Evolutionary conservation across 1,140 invertebrate species (phyloP).

Genomic region (Copidosoma floridanum): DNA sequence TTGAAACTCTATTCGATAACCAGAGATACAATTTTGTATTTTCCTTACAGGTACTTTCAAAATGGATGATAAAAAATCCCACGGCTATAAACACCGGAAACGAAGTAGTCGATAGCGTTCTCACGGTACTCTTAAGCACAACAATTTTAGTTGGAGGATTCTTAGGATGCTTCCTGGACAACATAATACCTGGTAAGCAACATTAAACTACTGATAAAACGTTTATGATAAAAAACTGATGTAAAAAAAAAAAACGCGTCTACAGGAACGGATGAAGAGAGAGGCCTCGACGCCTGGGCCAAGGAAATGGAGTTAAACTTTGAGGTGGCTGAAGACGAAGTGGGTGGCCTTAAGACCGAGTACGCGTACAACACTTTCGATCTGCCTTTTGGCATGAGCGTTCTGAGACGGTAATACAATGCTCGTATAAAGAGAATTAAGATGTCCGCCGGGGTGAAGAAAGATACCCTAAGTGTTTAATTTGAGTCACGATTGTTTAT

Average conservation of each 20-base stretch:
- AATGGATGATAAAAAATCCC: conserved; percentile 71
- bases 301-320: conserved; percentile 66
- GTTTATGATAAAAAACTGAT: too few species aligned
- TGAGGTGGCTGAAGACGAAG: conserved; percentile 50
- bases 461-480: conserved; percentile 25
- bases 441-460: too few species aligned
- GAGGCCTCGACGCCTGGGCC: conserved; percentile 69
- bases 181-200: conserved; percentile 85
- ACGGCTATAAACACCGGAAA: conserved; percentile 69
- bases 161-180: conserved; percentile 78
- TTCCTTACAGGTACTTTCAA: conserved; percentile 62
- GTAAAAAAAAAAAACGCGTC: too few species aligned
- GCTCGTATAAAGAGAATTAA: too few species aligned
- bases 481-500: too few species aligned
- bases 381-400: conserved; percentile 69
- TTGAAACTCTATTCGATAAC: not conserved
- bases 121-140: conserved; percentile 78
- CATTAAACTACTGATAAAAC: too few species aligned
- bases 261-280: conserved; percentile 66
- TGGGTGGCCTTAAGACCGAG: conserved; percentile 27
- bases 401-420: conserved; percentile 62
- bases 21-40: too few species aligned
- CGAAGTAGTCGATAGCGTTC: conserved; percentile 69
- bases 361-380: conserved; percentile 65
- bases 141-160: conserved; percentile 82